Percentiles rank a stretch among this genome's conserved stretches.
Evolutionary conservation across 2,888 invertebrate species (phyloP).

Genomic region (Peribatodes rhomboidaria): DNA sequence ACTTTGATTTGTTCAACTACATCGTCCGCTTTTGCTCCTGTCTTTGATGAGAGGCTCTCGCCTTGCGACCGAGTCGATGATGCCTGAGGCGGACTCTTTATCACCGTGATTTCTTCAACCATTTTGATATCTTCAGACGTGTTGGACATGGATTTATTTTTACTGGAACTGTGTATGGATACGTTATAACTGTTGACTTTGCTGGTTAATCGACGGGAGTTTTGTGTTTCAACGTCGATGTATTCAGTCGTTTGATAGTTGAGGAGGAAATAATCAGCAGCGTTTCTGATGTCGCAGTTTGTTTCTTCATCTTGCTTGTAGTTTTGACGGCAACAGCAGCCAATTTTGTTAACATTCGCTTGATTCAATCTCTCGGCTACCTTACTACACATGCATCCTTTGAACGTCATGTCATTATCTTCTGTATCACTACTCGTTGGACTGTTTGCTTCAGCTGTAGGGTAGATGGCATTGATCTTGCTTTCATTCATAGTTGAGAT

Average conservation of each 20-base stretch:
- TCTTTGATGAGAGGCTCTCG: background rate
- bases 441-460: conserved; percentile 53
- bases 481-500: conserved; percentile 44
- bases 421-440: conserved; percentile 41
- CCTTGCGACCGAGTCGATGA: background rate
- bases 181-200: conserved; percentile 48
- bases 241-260: conserved; percentile 51
- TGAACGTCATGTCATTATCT: background rate
- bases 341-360: conserved; percentile 41
- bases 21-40: background rate
- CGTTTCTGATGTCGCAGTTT: conserved; percentile 58
- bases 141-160: conserved; percentile 21
- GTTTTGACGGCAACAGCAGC: conserved; percentile 49
- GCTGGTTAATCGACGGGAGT: conserved; percentile 49
- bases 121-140: conserved; percentile 23
- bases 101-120: conserved; percentile 28
- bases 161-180: conserved; percentile 48
- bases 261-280: conserved; percentile 49
- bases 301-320: conserved; percentile 56
- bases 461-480: conserved; percentile 45
- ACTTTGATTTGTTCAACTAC: conserved; percentile 27
- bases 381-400: conserved; percentile 63
- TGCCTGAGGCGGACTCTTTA: conserved; percentile 14
- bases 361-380: conserved; percentile 61
- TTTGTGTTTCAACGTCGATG: conserved; percentile 63